These are phyloP conservation scores for Lepidurus arcticus DNA, from an alignment of 1,140 invertebrate genomes.

Conservation along the genomic window DNA sequence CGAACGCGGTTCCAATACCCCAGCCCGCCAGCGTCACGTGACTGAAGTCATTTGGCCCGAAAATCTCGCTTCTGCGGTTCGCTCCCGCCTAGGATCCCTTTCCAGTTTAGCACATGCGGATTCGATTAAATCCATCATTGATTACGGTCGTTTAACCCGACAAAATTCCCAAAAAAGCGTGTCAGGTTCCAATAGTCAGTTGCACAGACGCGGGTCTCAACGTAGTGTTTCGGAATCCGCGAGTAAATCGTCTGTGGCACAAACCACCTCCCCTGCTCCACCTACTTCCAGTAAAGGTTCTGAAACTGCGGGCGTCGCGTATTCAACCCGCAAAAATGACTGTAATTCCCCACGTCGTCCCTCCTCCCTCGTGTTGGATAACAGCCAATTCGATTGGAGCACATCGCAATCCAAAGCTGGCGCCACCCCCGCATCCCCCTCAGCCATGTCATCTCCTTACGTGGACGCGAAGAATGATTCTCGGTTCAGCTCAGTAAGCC, in stretches of 20 bases:
- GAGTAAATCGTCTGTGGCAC: not conserved
- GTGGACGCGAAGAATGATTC: not conserved
- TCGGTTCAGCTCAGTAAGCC: not conserved
- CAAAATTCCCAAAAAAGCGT: conserved; percentile 28
- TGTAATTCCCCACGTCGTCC: conserved; percentile 29
- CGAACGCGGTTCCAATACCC: conserved; percentile 30
- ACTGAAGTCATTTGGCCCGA: conserved; percentile 34
- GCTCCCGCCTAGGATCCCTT: conserved; percentile 30
- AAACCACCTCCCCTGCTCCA: conserved; percentile 20
- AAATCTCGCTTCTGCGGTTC: conserved; percentile 27
- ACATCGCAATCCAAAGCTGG: not conserved
- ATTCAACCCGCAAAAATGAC: conserved; percentile 6
- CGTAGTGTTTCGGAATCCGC: conserved; percentile 21
- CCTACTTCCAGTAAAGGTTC: not conserved
- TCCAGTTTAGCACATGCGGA: conserved; percentile 33
- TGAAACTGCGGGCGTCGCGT: not conserved
- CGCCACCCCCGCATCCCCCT: not conserved
- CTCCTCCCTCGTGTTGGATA: conserved; percentile 29
- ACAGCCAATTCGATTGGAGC: conserved; percentile 19
- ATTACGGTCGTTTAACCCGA: conserved; percentile 15
- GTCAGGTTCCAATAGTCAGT: conserved; percentile 6
- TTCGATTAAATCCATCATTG: conserved; percentile 33
- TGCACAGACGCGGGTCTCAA: not conserved
- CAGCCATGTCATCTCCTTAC: not conserved
- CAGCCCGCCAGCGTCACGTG: conserved; percentile 32